Base-by-base conservation (phyloP, 2,888 invertebrate species). In the Sussaba pulchella region DNA sequence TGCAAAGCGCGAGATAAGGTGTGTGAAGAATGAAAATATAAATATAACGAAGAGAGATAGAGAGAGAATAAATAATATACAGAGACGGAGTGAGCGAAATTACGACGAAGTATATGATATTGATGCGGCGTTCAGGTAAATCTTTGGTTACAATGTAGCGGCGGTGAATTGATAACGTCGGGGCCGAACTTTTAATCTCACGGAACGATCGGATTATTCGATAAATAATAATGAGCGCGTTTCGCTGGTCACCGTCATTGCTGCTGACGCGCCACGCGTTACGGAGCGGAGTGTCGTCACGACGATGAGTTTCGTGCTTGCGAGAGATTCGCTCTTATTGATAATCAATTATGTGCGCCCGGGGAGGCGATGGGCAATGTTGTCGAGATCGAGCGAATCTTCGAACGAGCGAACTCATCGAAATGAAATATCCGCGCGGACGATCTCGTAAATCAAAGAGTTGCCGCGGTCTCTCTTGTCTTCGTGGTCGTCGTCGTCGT, bases 361-460 rank as follows among this genome's bases (percentile, higher is more conserved):
- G 45, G 59, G 39, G 39, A 71, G 71, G 54, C 71, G 66, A 71
- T 61, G 69, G n/a, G n/a, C n/a, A n/a, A n/a, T n/a, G n/a, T n/a
- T n/a, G n/a, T n/a, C n/a, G 19, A 21, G 72, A 66, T 69, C 39
- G 74, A 67, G 78, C 50, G 61, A 67, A 71, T 47, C 78, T 50
- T 47, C 36, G 66, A 66, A 50, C 36, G 47, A 50, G 36, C 50
- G 39, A 66, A 50, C 50, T 19, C 59, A 67, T 71, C 61, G 71
- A 80, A 71, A 82, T 78, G 80, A 81, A 59, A 83, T 64, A 78
- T 71, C 47, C 72, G 71, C 67, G 45, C 63, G 47, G 61, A 67
- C 74, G 69, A 61, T 75, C 73, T 69, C 82, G 73, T 81, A 76
- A 83, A 74, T 81, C 75, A 71, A 66, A 63, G 64, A 75, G 54